These are phyloP conservation scores for Halcyon malimbica DNA, from an alignment of 2,113 vertebrate species.

Conservation along the genomic window DNA sequence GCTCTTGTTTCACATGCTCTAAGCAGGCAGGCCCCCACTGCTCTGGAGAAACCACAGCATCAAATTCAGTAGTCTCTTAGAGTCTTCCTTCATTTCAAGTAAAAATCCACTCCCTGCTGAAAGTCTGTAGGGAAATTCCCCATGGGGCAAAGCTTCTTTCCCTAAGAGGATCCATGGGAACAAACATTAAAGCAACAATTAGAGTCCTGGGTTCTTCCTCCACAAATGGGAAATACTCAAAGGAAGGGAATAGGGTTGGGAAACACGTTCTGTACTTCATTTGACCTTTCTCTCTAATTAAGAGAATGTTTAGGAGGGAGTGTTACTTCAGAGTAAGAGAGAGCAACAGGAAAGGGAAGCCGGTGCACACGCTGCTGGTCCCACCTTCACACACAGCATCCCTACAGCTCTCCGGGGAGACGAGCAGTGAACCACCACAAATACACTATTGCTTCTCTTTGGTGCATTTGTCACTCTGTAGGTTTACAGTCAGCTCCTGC, in stretches of 20 bases:
- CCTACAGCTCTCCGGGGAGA: background rate
- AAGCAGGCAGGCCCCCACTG: background rate
- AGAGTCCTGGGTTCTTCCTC: background rate
- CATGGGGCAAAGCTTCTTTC: background rate
- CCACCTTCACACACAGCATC: background rate
- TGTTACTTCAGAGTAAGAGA: background rate
- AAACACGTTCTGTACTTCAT: background rate
- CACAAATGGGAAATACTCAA: fast-evolving
- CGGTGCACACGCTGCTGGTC: background rate
- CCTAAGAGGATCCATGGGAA: background rate
- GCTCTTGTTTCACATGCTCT: background rate
- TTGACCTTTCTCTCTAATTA: background rate
- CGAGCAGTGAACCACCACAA: fast-evolving
- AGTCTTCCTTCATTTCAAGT: background rate
- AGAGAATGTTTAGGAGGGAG: background rate
- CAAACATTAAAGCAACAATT: background rate
- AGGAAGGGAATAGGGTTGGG: background rate
- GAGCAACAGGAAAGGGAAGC: background rate
- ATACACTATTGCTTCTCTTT: background rate
- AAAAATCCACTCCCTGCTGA: background rate
- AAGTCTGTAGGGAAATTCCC: fast-evolving
- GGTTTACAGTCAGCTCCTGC: conserved; percentile 21
- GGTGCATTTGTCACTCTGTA: background rate
- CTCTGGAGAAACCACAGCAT: background rate
- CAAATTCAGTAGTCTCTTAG: background rate